Evolutionary conservation across 1,140 invertebrate genomes (phyloP).

Genomic region (Drosophila burlai): DNA sequence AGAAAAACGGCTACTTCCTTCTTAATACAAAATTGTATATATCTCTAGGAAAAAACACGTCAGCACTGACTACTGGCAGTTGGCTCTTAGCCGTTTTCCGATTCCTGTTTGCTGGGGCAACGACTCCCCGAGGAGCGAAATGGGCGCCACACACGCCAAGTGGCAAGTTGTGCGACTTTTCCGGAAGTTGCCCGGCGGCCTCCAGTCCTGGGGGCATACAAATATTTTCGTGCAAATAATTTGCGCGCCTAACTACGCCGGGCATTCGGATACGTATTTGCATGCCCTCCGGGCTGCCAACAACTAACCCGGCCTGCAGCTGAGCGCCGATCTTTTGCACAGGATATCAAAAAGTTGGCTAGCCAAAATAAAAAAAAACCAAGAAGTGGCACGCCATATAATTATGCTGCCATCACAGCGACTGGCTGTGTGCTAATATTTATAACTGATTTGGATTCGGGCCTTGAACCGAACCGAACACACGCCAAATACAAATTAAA

Average conservation of each 20-base stretch:
- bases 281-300: constrained; percentile 26
- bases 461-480: neutral
- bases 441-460: constrained; percentile 62
- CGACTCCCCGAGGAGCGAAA: constrained; percentile 58
- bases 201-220: constrained; percentile 41
- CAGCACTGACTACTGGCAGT: constrained; percentile 13
- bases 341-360: constrained; percentile 48
- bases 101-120: constrained; percentile 27
- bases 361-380: constrained; percentile 3
- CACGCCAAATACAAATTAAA: constrained; percentile 81
- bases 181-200: constrained; percentile 66
- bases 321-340: constrained; percentile 35
- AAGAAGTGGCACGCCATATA: constrained; percentile 43
- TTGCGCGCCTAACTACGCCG: constrained; percentile 76
- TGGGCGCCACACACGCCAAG: constrained; percentile 80
- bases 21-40: neutral
- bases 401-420: constrained; percentile 73
- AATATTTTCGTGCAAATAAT: constrained; percentile 84
- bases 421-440: constrained; percentile 61
- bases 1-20: neutral
- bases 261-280: constrained; percentile 70
- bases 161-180: constrained; percentile 59
- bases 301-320: neutral
- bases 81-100: constrained; percentile 1
- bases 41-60: neutral